Percentiles rank a stretch among this genome's conserved stretches.
Conservation (phyloP, 2,888 invertebrate genomes). For the Cataglyphis albicans region DNA sequence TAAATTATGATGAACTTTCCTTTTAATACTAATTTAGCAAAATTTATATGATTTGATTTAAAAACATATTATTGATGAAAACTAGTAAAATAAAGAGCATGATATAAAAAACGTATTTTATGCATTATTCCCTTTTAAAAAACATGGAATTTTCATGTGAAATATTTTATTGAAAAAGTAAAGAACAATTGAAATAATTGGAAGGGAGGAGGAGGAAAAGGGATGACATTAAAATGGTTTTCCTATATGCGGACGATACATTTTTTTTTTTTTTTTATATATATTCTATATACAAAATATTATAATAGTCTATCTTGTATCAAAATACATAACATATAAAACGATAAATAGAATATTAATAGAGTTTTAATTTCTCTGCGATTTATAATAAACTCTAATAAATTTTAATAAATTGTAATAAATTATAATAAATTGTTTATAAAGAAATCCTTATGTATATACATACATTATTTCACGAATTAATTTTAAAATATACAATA, state of each 20-base stretch:
- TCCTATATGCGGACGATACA: not conserved
- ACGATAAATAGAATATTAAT: not conserved
- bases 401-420: too few relatives aligned
- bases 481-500: not conserved
- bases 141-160: not conserved
- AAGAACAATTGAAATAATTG: not conserved
- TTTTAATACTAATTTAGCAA: not conserved
- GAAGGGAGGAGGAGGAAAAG: not conserved
- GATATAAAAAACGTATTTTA: not conserved
- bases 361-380: not conserved
- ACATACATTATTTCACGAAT: not conserved
- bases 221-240: not conserved
- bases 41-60: not conserved
- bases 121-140: not conserved
- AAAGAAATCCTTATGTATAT: not conserved
- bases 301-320: not conserved
- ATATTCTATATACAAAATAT: not conserved
- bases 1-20: not conserved
- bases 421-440: too few relatives aligned
- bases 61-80: not conserved
- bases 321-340: conserved; percentile 31
- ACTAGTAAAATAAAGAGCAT: not conserved
- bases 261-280: not conserved
- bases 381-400: not conserved
- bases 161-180: not conserved